These are phyloP conservation scores for Pipistrellus nathusii DNA, from an alignment of 2,797 vertebrate species.

Conservation along the genomic window DNA sequence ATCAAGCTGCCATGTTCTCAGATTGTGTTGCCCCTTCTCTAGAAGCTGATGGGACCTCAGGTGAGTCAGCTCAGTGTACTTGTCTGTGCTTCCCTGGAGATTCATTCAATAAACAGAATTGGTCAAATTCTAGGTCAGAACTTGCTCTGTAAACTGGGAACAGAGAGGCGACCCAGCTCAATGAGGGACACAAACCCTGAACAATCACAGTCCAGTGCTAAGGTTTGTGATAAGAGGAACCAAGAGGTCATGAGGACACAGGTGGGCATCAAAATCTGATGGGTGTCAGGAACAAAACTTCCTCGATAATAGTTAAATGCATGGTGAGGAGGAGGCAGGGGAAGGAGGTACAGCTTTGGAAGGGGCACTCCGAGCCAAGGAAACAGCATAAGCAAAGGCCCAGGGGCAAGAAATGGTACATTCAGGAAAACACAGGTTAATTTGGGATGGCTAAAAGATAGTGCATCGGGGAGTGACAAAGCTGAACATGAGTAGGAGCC, in stretches of 20 bases:
- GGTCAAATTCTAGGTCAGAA: conserved; percentile 3
- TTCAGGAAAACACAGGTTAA: neutral
- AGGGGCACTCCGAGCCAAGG: neutral
- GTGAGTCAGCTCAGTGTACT: neutral
- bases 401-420: neutral
- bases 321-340: neutral
- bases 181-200: neutral
- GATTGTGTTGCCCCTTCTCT: neutral
- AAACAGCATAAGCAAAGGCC: neutral
- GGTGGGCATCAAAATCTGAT: neutral
- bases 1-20: neutral
- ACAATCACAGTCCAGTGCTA: neutral
- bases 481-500: neutral
- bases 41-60: neutral
- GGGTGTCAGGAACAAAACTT: conserved; percentile 13
- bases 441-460: neutral
- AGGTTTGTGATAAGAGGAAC: neutral
- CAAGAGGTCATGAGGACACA: neutral
- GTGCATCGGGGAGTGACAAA: neutral
- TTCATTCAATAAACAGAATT: neutral
- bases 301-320: neutral
- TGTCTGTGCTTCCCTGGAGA: neutral
- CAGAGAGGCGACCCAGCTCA: neutral
- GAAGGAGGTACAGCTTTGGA: neutral
- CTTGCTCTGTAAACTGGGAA: neutral